A percentile compares a stretch with the other conserved stretches of the same genome.
Conservation (phyloP, 2,888 invertebrate species). For the Periphyllus acericola region DNA sequence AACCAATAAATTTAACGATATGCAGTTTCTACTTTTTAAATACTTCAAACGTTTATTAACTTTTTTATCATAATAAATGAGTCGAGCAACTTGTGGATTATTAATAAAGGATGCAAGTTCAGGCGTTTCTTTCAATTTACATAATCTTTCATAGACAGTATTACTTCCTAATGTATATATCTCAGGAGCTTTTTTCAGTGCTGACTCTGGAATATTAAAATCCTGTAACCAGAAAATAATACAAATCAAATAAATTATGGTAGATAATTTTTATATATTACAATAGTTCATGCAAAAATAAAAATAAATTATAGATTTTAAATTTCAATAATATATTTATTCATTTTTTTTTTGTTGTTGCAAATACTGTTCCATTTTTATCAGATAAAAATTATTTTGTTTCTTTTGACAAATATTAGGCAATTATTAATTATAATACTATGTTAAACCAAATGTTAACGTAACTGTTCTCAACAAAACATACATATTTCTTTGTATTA, state of each 20-base stretch:
- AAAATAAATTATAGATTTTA: not conserved
- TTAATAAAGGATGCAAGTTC: constrained; percentile 46
- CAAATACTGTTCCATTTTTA: not conserved
- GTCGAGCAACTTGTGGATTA: constrained; percentile 43
- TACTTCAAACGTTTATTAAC: constrained; percentile 40
- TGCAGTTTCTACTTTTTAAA: constrained; percentile 43
- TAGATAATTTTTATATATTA: no score
- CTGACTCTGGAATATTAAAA: constrained; percentile 44
- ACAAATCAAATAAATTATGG: not conserved
- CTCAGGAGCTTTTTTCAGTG: constrained; percentile 26
- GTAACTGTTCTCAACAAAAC: no score
- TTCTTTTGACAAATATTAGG: not conserved
- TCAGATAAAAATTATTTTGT: not conserved
- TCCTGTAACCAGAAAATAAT: constrained; percentile 20
- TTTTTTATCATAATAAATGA: constrained; percentile 42
- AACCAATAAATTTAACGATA: constrained; percentile 46
- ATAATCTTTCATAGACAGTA: constrained; percentile 43
- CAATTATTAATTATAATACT: no score
- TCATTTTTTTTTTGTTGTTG: not conserved
- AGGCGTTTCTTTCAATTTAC: constrained; percentile 41
- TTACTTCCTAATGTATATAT: constrained; percentile 50
- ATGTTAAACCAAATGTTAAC: no score
- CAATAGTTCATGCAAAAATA: not conserved
- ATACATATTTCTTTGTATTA: no score
- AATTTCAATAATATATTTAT: not conserved